Conservation (phyloP, 2,113 vertebrate genomes). For the Mixornis gularis region DNA sequence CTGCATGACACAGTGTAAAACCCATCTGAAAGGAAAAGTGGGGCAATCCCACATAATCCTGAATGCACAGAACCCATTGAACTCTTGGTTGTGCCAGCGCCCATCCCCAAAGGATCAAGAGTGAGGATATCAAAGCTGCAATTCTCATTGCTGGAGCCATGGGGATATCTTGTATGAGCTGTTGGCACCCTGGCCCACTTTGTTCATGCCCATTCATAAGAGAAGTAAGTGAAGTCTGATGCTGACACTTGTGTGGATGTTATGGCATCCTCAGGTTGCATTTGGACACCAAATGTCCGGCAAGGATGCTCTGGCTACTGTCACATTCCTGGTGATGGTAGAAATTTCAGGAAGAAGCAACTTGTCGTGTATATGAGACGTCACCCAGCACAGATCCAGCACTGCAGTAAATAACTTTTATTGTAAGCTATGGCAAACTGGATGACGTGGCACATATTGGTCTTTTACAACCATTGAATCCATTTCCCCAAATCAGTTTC, state of each 20-base stretch:
- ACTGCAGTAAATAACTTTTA: background rate
- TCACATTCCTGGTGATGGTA: background rate
- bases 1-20: background rate
- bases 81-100: background rate
- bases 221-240: background rate
- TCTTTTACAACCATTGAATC: background rate
- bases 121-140: background rate
- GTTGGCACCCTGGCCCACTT: too few relatives aligned
- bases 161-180: background rate
- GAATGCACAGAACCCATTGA: fast-evolving
- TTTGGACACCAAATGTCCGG: too few relatives aligned
- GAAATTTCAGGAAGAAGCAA: background rate
- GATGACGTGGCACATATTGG: background rate
- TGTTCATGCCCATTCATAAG: background rate
- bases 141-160: background rate
- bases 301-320: background rate
- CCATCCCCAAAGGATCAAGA: too few relatives aligned
- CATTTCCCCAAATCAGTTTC: background rate
- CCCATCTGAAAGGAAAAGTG: background rate
- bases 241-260: too few relatives aligned
- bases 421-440: background rate
- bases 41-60: background rate
- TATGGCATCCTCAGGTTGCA: background rate
- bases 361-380: fast-evolving
- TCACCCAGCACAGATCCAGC: background rate